phyloP scores from a whole-genome alignment of 2,797 vertebrate species.

The Alectoris magna region DNA sequence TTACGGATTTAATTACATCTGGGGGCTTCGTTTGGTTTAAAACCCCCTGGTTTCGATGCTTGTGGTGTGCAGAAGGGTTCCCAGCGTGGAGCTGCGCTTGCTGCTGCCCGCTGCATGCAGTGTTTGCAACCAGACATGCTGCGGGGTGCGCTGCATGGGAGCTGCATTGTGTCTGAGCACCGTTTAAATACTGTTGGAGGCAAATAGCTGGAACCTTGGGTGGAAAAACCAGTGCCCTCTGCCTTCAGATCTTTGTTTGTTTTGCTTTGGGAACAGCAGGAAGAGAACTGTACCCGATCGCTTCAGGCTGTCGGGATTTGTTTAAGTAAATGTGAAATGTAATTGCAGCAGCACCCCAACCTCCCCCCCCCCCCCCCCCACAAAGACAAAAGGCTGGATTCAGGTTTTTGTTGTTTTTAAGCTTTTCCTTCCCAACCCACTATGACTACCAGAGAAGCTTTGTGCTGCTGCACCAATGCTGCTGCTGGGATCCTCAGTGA shows the following conservation, averaged over 20 bases:
- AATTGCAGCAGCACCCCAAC: not conserved
- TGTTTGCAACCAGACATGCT: fast-evolving
- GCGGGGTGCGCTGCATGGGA: fast-evolving
- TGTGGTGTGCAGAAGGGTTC: not conserved
- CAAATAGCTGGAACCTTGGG: not conserved
- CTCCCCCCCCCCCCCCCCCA: too few relatives aligned
- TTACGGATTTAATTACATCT: conserved; percentile 57
- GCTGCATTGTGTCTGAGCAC: not conserved
- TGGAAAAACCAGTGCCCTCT: not conserved
- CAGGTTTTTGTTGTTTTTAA: not conserved
- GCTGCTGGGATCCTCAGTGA: not conserved
- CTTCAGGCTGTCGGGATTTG: not conserved
- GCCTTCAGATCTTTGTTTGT: not conserved
- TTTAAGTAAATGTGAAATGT: not conserved
- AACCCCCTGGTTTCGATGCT: conserved; percentile 23
- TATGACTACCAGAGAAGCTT: not conserved
- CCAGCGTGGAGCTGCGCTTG: not conserved
- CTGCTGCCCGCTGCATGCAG: fast-evolving
- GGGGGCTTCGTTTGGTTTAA: conserved; percentile 45
- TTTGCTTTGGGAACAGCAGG: not conserved
- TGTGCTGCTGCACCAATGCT: not conserved
- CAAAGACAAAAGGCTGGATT: not conserved
- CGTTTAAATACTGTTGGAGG: not conserved
- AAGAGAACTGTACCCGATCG: fast-evolving
- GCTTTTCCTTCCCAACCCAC: not conserved